Evolutionary conservation across 2,113 vertebrate species (phyloP).

Genomic region (Microtus oregoni): DNA sequence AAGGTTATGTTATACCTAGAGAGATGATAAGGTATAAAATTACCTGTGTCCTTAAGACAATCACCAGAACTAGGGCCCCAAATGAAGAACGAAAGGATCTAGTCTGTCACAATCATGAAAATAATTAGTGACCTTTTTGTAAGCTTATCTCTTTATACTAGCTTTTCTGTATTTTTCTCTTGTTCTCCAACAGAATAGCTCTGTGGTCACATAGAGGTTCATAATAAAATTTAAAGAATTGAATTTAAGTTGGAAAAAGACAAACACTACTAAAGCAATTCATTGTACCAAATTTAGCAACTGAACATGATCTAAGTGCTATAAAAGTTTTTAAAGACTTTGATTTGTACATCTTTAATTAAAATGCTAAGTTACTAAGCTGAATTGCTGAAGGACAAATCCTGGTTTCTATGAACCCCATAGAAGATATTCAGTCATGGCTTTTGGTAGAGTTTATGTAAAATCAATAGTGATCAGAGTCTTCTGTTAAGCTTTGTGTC

Average conservation of each 20-base stretch:
- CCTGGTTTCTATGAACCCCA: not conserved
- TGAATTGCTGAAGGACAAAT: not conserved
- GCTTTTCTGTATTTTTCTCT: not conserved
- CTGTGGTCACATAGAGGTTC: not conserved
- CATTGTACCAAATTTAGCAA: conserved; percentile 34
- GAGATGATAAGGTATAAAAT: not conserved
- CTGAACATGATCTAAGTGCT: not conserved
- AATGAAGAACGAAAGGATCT: not conserved
- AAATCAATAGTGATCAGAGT: not conserved
- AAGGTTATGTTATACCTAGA: not conserved
- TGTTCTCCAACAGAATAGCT: not conserved
- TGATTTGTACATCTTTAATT: conserved; percentile 15
- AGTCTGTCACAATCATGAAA: not conserved
- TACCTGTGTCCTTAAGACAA: not conserved
- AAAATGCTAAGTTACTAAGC: not conserved
- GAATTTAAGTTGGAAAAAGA: conserved; percentile 30
- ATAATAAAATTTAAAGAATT: conserved; percentile 39
- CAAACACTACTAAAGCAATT: conserved; percentile 53
- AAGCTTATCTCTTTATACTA: not conserved
- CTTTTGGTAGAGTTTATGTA: not conserved
- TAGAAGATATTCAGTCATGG: not conserved
- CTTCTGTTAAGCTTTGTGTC: not conserved
- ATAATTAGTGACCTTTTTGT: not conserved
- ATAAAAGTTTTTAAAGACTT: not conserved
- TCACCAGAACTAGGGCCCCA: not conserved